Evolutionary conservation across 2,113 vertebrate genomes (phyloP), one percentile per base, ranked within the genome.

Genomic region (Rhinopomastus cyanomelas): DNA sequence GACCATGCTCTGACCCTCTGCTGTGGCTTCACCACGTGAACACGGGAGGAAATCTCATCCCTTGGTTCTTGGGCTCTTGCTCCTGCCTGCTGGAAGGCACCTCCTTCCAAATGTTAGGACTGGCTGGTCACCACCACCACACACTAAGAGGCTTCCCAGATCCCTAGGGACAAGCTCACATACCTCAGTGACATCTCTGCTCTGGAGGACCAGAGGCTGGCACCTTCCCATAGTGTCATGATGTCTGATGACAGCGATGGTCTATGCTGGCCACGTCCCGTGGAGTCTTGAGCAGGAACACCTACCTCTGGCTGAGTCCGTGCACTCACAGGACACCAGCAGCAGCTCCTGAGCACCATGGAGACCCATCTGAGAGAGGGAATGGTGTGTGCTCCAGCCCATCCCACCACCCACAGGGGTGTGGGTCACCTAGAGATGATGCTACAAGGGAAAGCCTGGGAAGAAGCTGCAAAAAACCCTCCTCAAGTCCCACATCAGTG

Each of bases 11-110:
- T 30, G 27, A 1, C 22, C 39, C 42, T 29, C 52, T 14, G n/a
- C 27, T 4, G 1, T 0, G 1, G 32, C 11, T 4, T 2, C 6
- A 3, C 10, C 52, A 49, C 0, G 0, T 36, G 14, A 22, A 21
- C 26, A 4, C 0, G 0, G 44, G 25, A 32, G 37, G 32, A 44
- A 85, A n/a, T 64, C 62, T 26, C 9, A 4, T 7, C 48, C 64
- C 49, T 30, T 30, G 0, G 11, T 62, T 48, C 65, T 62, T 59
- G 16, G 30, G 12, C 42, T 57, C 8, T 13, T 0, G 0, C 6
- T 69, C 37, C 34, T 71, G 23, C 52, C 42, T 30, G 2, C 27
- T 25, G 14, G 4, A 65, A 61, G 56, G 27, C 53, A 23, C 44
- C 23, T 42, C 72, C 59, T 81, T 6, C 16, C 65, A 39, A 18